phyloP scores from a whole-genome alignment of 2,113 vertebrate species.

The Coptodon rendalli region DNA sequence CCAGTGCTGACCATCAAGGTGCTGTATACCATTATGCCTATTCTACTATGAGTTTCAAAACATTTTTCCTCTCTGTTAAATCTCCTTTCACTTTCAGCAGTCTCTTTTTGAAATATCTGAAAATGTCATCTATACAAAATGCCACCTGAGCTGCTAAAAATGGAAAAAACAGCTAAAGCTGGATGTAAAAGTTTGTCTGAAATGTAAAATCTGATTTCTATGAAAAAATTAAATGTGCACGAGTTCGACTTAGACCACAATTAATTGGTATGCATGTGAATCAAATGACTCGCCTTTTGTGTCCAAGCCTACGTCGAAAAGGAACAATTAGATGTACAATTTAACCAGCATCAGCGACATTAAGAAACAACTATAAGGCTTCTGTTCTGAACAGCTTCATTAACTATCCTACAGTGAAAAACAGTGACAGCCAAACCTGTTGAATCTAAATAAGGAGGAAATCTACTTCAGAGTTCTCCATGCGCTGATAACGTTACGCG shows the following conservation, averaged over 20 bases:
- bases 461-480: neutral
- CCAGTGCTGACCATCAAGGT: neutral
- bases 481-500: neutral
- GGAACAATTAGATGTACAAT: neutral
- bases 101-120: slow-evolving; percentile 3
- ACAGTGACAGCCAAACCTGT: slow-evolving; percentile 37
- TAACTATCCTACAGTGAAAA: neutral
- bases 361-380: neutral
- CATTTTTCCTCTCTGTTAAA: neutral
- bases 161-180: neutral
- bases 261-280: neutral
- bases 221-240: neutral
- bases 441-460: slow-evolving; percentile 13
- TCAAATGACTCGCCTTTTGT: neutral
- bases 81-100: neutral
- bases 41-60: neutral
- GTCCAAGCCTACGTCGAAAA: neutral
- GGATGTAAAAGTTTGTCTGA: neutral
- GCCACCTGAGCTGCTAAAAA: neutral
- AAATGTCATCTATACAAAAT: neutral
- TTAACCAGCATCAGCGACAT: neutral
- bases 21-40: neutral
- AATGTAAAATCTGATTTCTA: neutral
- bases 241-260: neutral
- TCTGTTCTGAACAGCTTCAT: neutral